These are phyloP conservation scores for Chloropsis hardwickii DNA, from an alignment of 2,113 vertebrate genomes.

Conservation along the genomic window DNA sequence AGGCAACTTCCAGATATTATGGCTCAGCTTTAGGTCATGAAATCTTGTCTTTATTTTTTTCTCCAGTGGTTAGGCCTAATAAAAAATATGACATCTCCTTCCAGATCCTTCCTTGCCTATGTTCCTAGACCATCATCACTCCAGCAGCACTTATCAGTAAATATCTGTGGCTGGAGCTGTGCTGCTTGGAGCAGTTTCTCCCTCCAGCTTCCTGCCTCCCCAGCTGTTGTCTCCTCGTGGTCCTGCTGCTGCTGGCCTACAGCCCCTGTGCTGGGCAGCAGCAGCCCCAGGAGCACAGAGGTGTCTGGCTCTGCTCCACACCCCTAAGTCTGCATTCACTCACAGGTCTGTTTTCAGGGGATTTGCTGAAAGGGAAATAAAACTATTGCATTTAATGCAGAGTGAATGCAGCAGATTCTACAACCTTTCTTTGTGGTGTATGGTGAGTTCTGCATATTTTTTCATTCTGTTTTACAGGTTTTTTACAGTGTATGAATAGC, in stretches of 20 bases:
- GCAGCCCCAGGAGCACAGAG: background rate
- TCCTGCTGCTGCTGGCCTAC: fast-evolving
- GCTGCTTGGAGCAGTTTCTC: background rate
- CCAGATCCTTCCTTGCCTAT: background rate
- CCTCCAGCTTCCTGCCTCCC: background rate
- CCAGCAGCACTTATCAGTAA: background rate
- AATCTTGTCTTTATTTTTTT: background rate
- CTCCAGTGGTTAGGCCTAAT: background rate
- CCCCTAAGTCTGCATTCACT: background rate
- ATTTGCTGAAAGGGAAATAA: background rate
- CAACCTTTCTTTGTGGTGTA: background rate
- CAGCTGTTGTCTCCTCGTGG: background rate
- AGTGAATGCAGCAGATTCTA: background rate
- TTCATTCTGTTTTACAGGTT: background rate
- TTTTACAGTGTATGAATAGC: background rate
- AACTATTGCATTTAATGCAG: background rate
- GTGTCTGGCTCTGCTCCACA: background rate
- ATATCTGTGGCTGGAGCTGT: background rate
- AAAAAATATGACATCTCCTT: background rate
- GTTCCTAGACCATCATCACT: background rate
- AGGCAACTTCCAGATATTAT: background rate
- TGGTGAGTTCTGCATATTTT: background rate
- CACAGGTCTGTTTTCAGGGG: background rate
- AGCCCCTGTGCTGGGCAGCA: background rate
- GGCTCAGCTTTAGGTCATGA: background rate